phyloP scores from a whole-genome alignment of 2,113 vertebrate species.

The Apistogramma diplotaenia region DNA sequence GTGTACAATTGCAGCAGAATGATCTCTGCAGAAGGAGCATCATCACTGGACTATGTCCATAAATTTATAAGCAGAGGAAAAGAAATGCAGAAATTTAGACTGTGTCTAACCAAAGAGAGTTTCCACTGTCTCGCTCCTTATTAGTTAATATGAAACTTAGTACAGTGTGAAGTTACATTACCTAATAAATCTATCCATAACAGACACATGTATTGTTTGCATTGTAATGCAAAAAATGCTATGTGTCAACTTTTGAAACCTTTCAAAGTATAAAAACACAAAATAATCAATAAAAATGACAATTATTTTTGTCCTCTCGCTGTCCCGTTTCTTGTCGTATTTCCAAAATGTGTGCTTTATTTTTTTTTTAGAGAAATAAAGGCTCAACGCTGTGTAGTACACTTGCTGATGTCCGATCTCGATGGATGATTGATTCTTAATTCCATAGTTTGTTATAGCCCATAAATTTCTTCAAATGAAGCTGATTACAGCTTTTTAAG shows the following conservation, averaged over 20 bases:
- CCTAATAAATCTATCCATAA: conserved; percentile 19
- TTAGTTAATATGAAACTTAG: neutral
- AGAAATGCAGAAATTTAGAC: neutral
- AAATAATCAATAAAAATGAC: neutral
- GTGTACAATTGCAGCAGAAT: conserved; percentile 19
- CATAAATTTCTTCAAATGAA: neutral
- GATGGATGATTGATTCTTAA: neutral
- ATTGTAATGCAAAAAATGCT: neutral
- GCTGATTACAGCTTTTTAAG: neutral
- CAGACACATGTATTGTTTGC: neutral
- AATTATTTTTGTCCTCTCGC: neutral
- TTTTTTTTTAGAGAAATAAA: neutral
- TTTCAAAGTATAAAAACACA: neutral
- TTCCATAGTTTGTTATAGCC: neutral
- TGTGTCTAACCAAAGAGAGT: neutral
- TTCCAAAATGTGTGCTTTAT: neutral
- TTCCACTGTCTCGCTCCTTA: neutral
- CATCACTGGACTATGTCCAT: neutral
- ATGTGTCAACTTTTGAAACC: neutral
- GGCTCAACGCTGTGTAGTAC: no score
- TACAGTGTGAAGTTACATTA: neutral
- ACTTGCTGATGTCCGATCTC: neutral
- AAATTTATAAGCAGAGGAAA: neutral
- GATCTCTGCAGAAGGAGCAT: conserved; percentile 14
- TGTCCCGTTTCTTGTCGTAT: neutral